Evolutionary conservation across 2,797 vertebrate species (phyloP).

Genomic region (Ciconia nigra): DNA sequence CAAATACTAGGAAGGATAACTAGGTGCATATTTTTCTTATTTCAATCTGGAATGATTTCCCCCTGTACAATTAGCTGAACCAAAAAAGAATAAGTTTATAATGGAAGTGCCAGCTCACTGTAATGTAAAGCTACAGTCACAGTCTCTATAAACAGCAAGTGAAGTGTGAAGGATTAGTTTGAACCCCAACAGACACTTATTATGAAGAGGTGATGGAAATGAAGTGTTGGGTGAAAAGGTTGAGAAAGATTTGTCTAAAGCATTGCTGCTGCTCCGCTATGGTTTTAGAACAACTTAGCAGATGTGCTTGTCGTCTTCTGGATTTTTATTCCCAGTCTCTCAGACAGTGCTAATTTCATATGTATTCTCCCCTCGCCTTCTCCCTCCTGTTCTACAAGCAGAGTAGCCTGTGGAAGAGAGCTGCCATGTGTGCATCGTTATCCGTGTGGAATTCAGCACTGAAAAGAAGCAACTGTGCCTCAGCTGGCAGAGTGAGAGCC

Average conservation of each 20-base stretch:
- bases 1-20: not conserved
- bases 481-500: not conserved
- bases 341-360: accelerated
- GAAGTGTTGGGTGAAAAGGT: not conserved
- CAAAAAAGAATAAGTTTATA: not conserved
- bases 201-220: not conserved
- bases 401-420: too few species aligned
- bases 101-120: not conserved
- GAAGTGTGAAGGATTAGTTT: not conserved
- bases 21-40: not conserved
- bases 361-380: not conserved
- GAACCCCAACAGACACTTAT: not conserved
- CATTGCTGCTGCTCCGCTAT: accelerated
- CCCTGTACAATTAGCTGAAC: not conserved
- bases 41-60: not conserved
- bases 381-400: not conserved
- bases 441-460: not conserved
- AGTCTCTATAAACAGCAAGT: not conserved
- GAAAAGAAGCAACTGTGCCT: not conserved
- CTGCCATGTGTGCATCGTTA: accelerated
- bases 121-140: not conserved
- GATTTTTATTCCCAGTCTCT: not conserved
- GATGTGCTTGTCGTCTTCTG: too few species aligned
- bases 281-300: not conserved
- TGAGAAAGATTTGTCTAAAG: not conserved